Evolutionary conservation across 2,797 vertebrate species (phyloP).

Genomic region (Gouania willdenowi): DNA sequence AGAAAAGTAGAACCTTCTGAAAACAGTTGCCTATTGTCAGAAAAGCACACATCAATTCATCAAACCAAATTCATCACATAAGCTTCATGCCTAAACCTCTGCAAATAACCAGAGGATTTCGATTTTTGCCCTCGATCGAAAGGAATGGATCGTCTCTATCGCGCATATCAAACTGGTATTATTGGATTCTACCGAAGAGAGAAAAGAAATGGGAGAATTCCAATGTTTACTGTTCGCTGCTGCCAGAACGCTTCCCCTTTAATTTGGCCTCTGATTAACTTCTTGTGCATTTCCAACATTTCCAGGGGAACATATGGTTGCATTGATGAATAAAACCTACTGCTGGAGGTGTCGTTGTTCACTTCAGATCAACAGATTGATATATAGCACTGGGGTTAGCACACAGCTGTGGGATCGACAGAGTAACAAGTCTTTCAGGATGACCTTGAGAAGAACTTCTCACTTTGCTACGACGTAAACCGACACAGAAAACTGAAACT

Average conservation of each 20-base stretch:
- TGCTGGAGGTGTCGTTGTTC: slow-evolving; percentile 59
- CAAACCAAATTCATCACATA: no score
- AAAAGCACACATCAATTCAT: no score
- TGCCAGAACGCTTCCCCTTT: slow-evolving; percentile 8
- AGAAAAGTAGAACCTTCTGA: no score
- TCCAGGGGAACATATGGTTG: slow-evolving; percentile 37
- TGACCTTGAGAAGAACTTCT: slow-evolving; percentile 55
- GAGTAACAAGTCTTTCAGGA: slow-evolving; percentile 47
- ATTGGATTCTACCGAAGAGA: no score
- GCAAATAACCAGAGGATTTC: no score
- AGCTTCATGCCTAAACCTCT: no score
- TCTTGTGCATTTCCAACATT: slow-evolving; percentile 40
- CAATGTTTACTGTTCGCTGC: not conserved
- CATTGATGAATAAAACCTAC: slow-evolving; percentile 57
- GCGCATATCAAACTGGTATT: no score
- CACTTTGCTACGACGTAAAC: slow-evolving; percentile 15
- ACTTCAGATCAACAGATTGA: slow-evolving; percentile 44
- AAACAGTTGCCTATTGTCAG: no score
- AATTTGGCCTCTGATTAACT: slow-evolving; percentile 20
- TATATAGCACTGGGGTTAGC: slow-evolving; percentile 37
- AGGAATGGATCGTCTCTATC: no score
- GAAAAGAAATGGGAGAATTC: slow-evolving; percentile 5
- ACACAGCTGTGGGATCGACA: slow-evolving; percentile 24
- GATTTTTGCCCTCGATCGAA: no score
- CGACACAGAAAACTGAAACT: slow-evolving; percentile 31